Base-by-base conservation (phyloP, 2,888 invertebrate species). In the Romanomermis culicivorax region DNA sequence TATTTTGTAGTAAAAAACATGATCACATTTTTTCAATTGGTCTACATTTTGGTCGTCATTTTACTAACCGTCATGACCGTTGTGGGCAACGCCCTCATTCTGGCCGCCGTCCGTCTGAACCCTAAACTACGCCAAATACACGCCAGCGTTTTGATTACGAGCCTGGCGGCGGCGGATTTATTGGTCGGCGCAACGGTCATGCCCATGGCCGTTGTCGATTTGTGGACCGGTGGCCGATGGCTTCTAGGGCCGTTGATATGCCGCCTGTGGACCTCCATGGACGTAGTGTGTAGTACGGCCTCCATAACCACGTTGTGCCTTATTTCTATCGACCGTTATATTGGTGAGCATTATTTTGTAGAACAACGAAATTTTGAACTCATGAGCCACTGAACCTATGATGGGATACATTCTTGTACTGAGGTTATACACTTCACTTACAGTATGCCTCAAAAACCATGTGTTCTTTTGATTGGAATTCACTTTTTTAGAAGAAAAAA, bases 231-330 rank as follows among this genome's bases (percentile, higher is more conserved):
- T 14, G 24, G 27, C 1, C 26, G 23, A 7, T 57, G 57, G 57
- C 42, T 55, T 23, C 52, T 52, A 14, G 29, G 27, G n/a, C 26
- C 29, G 2, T 2, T 26, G 7, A 7, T 47, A 2, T 57, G 57
- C 47, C 54, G 54, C 1, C 2, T 55, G 4, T 57, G 57, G 57
- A 55, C 55, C n/a, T 51, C 54, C 2, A 25, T 57, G 26, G 57
- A 57, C 29, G 54, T 57, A 20, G 48, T 56, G 23, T 56, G 54
- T 42, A 47, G 51, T 47, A 56, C 56, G 2, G 56, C 56, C 1
- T 54, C 54, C 36, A 56, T 56, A 36, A 36, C 29, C 23, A 56
- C 56, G 1, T 42, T 56, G 20, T 54, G 54, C 51, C 24, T 54
- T 2, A 56, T 56, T 52, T 47, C 48, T 26, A 29, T 56, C 11